phyloP scores from a whole-genome alignment of 2,797 vertebrate genomes.

The Spea hammondii region DNA sequence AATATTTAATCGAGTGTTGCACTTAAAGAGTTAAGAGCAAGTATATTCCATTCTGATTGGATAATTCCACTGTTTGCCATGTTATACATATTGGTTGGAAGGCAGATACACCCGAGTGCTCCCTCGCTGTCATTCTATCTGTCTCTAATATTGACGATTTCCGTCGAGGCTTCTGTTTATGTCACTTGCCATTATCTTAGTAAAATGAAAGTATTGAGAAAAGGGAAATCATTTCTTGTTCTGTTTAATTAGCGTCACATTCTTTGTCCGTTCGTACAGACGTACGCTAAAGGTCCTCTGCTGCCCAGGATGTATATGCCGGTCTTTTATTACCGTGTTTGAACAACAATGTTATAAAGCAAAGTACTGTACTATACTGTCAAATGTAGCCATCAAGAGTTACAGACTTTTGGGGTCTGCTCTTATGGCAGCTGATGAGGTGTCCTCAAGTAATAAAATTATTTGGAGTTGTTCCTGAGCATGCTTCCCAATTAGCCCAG shows the following conservation, averaged over 20 bases:
- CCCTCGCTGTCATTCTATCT: neutral
- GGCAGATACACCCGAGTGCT: neutral
- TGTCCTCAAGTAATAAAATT: too few relatives aligned
- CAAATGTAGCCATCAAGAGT: too few relatives aligned
- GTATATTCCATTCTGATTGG: neutral
- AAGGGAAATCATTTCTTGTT: neutral
- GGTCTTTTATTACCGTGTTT: too few relatives aligned
- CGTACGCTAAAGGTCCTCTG: neutral
- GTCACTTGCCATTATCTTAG: neutral
- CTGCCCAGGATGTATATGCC: neutral
- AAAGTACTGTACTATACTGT: too few relatives aligned
- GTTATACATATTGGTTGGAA: neutral
- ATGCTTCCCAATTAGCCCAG: too few relatives aligned
- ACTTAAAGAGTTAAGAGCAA: neutral
- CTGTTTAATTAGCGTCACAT: neutral
- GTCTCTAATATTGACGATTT: conserved; percentile 7
- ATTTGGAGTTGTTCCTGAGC: too few relatives aligned
- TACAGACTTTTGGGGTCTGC: too few relatives aligned
- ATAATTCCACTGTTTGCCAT: neutral
- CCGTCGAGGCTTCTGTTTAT: neutral
- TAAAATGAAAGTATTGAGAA: conserved; percentile 18
- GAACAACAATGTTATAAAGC: too few relatives aligned
- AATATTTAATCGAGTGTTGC: too few relatives aligned
- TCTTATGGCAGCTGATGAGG: too few relatives aligned
- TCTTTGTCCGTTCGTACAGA: neutral